Conservation (phyloP, 2,113 vertebrate genomes). For the Eublepharis macularius region DNA sequence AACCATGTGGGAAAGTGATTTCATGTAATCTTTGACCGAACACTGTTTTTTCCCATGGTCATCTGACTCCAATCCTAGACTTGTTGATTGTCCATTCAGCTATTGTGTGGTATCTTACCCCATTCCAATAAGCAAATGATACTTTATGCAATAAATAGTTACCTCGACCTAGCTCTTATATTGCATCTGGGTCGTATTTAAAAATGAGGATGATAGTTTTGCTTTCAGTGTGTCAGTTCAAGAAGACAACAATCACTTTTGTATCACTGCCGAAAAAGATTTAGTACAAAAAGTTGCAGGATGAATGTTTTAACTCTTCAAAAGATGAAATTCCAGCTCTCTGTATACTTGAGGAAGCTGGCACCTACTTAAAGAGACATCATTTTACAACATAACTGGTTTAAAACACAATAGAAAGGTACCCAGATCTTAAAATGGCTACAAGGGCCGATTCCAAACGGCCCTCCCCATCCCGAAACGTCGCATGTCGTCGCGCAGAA, state of each 20-base stretch:
- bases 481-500: too few relatives aligned
- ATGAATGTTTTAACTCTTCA: not conserved
- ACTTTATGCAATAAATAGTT: not conserved
- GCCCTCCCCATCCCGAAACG: too few relatives aligned
- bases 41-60: not conserved
- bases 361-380: too few relatives aligned
- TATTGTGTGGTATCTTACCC: too few relatives aligned
- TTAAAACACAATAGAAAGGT: too few relatives aligned
- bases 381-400: too few relatives aligned
- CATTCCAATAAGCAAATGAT: not conserved
- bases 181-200: not conserved
- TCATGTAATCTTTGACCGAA: too few relatives aligned
- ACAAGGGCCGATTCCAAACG: too few relatives aligned
- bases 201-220: not conserved
- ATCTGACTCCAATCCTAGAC: not conserved
- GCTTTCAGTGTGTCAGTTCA: not conserved
- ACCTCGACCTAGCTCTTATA: too few relatives aligned
- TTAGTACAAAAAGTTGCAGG: fast-evolving
- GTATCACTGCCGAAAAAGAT: not conserved
- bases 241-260: fast-evolving
- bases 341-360: too few relatives aligned
- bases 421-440: too few relatives aligned
- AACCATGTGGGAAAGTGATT: too few relatives aligned
- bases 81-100: not conserved
- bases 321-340: not conserved